These are phyloP conservation scores for Nyctereutes procyonoides DNA, from an alignment of 2,113 vertebrate genomes.

Conservation along the genomic window DNA sequence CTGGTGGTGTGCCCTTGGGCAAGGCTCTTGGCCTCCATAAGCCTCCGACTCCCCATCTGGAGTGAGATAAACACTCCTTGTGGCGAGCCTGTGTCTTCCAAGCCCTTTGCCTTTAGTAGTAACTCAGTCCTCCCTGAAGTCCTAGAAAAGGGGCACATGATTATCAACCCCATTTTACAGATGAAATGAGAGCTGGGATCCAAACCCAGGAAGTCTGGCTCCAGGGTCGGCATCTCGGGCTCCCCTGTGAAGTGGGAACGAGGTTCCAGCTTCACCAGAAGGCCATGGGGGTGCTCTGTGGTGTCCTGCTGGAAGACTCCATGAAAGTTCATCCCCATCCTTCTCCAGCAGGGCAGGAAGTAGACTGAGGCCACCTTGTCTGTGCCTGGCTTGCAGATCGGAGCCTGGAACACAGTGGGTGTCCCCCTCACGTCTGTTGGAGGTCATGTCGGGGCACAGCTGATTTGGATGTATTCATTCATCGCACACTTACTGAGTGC, in stretches of 20 bases:
- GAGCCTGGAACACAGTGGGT: fast-evolving
- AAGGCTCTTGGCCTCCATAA: fast-evolving
- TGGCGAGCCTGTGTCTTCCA: fast-evolving
- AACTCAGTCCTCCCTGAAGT: not conserved
- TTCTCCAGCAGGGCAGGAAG: not conserved
- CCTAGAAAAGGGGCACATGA: fast-evolving
- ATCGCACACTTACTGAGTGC: not conserved
- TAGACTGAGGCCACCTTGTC: fast-evolving
- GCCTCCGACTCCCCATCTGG: no score
- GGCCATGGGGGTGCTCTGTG: not conserved
- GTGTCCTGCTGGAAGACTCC: fast-evolving
- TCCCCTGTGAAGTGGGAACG: fast-evolving
- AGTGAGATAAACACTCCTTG: not conserved
- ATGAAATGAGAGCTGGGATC: not conserved
- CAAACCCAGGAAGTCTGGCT: not conserved
- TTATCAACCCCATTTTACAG: not conserved
- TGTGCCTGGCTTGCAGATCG: not conserved
- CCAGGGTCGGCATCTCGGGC: fast-evolving
- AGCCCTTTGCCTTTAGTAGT: fast-evolving
- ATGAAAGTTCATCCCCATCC: fast-evolving
- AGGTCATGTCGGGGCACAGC: not conserved
- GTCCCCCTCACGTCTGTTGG: not conserved
- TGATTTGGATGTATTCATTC: fast-evolving
- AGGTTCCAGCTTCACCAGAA: not conserved
- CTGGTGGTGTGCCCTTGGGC: not conserved